These are phyloP conservation scores for Drosophila yooni DNA, from an alignment of 2,888 invertebrate species.

Conservation along the genomic window DNA sequence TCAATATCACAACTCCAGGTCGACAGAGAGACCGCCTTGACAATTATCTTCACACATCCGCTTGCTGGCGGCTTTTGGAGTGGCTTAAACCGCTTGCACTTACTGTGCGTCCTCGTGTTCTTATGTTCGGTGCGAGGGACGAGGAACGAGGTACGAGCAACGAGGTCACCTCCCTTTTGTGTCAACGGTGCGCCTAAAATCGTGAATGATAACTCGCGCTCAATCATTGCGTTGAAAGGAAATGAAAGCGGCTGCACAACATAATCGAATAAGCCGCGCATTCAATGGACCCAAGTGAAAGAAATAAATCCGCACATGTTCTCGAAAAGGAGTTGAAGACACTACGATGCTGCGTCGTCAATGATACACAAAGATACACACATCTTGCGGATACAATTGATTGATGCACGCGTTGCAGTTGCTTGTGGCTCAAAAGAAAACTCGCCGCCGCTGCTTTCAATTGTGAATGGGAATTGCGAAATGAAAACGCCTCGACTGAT, in stretches of 20 bases:
- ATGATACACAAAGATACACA: conserved; percentile 50
- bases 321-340: conserved; percentile 67
- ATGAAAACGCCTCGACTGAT: conserved; percentile 39
- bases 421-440: conserved; percentile 62
- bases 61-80: conserved; percentile 32
- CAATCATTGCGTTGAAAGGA: conserved; percentile 73
- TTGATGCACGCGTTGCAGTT: conserved; percentile 66
- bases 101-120: conserved; percentile 30
- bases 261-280: conserved; percentile 79
- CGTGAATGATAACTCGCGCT: conserved; percentile 76
- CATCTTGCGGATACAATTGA: conserved; percentile 49
- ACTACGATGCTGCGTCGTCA: conserved; percentile 36
- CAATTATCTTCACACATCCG: conserved; percentile 73
- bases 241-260: conserved; percentile 70
- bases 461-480: conserved; percentile 51
- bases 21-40: conserved; percentile 48
- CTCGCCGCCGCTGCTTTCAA: conserved; percentile 28
- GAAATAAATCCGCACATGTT: conserved; percentile 78
- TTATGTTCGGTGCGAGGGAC: neutral
- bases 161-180: conserved; percentile 53
- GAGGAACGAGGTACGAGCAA: neutral
- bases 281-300: conserved; percentile 70
- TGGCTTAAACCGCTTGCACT: conserved; percentile 65
- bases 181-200: conserved; percentile 66
- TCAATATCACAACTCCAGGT: conserved; percentile 32